Evolutionary conservation across 1,140 invertebrate species (phyloP), one percentile per base, ranked within the genome.

Genomic region (Tenebrio molitor): DNA sequence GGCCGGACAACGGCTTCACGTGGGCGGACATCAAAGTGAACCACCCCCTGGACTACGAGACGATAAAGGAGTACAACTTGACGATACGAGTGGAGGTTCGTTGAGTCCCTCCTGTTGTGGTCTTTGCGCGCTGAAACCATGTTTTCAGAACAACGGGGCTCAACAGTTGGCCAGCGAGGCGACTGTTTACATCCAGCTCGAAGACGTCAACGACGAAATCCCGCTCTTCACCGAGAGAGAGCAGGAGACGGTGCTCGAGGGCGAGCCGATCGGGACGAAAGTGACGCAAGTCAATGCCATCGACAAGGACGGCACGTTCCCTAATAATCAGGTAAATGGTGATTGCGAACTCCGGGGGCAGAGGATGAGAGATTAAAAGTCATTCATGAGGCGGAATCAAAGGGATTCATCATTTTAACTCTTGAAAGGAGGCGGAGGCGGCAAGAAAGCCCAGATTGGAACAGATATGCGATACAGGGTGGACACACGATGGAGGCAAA

Each of bases 201-300:
- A 97, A 85, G 96, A 98, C 84, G 96, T 97, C 42, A 98, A 98
- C 84, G 96, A 98, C 84, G 96, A 98, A 85, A 97, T 98, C 82
- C 96, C 95, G 4, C 85, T 97, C 70, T 98, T 97, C 84, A 96
- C 94, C 71, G 95, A 97, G 86, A 87, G 95, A 79, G 94, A 97
- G 84, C 95, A 97, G 83, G 95, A 96, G 86, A 97, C 94, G 10
- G 96, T 97, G 36, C 87, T 96, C 58, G 96, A 97, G 86, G 95
- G 96, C 46, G 95, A 98, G 85, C 94, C 93, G 17, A 90, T 95
- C 73, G 96, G 96, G 33, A 97, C 95, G 53, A 94, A 95, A 87
- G 97, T 99, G 67, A 97, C 95, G 16, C 95, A 97, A 86, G 95
- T 99, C 76, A 94, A 96, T 83, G 97, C 97, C 16, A 95, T 96